phyloP scores from a whole-genome alignment of 2,888 invertebrate genomes.

The Oxycera nigricornis region DNA sequence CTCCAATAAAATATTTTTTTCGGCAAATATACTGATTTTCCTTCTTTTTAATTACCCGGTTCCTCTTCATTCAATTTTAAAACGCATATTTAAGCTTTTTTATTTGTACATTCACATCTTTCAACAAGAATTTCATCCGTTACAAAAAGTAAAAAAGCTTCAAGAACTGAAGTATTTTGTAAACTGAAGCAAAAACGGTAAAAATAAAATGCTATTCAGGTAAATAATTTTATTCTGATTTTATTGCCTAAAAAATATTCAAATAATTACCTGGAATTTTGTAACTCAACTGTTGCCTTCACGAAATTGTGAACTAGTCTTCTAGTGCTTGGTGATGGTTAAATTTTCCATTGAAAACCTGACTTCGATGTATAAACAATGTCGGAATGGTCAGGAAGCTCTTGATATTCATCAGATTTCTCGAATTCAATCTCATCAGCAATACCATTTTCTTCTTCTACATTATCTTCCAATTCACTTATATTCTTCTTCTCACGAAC shows the following conservation, averaged over 20 bases:
- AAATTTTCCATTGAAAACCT: not conserved
- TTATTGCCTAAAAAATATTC: not conserved
- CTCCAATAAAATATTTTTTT: not conserved
- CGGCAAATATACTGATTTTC: not conserved
- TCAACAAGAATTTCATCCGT: not conserved
- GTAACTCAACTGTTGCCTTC: not conserved
- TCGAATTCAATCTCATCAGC: not conserved
- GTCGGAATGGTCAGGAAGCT: not conserved
- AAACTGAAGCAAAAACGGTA: not conserved
- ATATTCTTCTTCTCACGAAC: not conserved
- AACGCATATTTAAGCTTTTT: not conserved
- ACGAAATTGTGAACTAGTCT: not conserved
- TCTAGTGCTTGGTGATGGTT: not conserved
- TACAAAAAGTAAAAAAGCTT: not conserved
- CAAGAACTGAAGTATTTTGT: constrained; percentile 8
- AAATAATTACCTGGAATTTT: constrained; percentile 1
- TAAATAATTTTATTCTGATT: constrained; percentile 1
- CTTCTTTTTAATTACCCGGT: not conserved
- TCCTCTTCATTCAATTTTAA: not conserved
- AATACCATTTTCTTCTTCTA: not conserved
- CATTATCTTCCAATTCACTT: not conserved
- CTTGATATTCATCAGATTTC: not conserved
- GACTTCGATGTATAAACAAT: too few relatives aligned
- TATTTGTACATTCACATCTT: not conserved
- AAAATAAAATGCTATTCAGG: not conserved